These are phyloP conservation scores for Hypena proboscidalis DNA, from an alignment of 2,888 invertebrate genomes.

Conservation along the genomic window DNA sequence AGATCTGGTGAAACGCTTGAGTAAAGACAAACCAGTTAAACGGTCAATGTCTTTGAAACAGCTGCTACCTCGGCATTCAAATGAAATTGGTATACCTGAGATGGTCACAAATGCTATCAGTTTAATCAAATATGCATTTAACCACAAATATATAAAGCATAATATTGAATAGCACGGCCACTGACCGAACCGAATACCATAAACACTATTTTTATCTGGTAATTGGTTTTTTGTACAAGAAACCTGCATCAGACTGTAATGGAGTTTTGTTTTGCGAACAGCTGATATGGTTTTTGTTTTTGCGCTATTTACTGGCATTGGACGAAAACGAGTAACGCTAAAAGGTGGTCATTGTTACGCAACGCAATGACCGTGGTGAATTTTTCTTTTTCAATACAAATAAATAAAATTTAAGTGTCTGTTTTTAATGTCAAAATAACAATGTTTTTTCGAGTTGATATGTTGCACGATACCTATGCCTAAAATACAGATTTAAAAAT, in stretches of 20 bases:
- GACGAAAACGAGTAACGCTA: conserved; percentile 1
- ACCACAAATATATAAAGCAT: conserved; percentile 2
- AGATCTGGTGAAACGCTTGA: conserved; percentile 15
- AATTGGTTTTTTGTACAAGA: conserved; percentile 23
- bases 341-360: conserved; percentile 5
- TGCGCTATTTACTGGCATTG: conserved; percentile 11
- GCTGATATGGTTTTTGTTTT: conserved; percentile 15
- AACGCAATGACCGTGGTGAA: conserved; percentile 9
- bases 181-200: conserved; percentile 1
- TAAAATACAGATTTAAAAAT: no score
- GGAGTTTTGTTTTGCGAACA: conserved; percentile 24
- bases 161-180: conserved; percentile 3
- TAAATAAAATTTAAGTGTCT: no score
- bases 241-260: background rate
- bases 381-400: no score
- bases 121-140: conserved; percentile 6
- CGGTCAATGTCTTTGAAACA: conserved; percentile 24
- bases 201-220: conserved; percentile 13
- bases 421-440: no score
- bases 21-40: conserved; percentile 21
- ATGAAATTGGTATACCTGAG: conserved; percentile 19
- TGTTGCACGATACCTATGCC: no score
- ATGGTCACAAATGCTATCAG: background rate
- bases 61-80: conserved; percentile 22
- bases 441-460: no score